Evolutionary conservation across 2,113 vertebrate species (phyloP).

Genomic region (Hypocryptadius cinnamomeus): DNA sequence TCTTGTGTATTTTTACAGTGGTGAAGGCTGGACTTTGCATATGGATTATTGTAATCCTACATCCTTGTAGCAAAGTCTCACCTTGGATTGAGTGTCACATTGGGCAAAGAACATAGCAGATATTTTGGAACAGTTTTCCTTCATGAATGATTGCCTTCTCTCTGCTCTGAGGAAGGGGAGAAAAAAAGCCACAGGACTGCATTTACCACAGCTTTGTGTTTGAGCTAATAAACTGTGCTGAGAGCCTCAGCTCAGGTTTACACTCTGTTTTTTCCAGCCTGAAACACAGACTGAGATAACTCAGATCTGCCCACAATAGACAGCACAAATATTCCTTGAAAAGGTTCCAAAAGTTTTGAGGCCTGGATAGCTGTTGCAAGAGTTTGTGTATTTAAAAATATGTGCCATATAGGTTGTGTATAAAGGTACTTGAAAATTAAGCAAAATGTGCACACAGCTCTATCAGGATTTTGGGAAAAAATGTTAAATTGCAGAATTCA

Average conservation of each 20-base stretch:
- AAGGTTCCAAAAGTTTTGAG: background rate
- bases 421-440: background rate
- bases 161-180: background rate
- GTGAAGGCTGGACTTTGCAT: background rate
- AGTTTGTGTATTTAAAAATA: background rate
- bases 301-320: background rate
- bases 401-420: background rate
- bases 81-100: background rate
- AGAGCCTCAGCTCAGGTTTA: background rate
- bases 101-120: background rate
- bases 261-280: background rate
- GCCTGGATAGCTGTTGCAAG: background rate
- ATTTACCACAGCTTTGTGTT: constrained; percentile 5
- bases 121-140: background rate
- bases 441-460: background rate
- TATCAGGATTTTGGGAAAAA: background rate
- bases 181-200: background rate
- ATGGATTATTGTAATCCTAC: background rate
- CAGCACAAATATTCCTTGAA: background rate
- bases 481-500: background rate
- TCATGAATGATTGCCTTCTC: background rate
- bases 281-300: background rate
- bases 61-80: background rate
- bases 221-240: constrained; percentile 5
- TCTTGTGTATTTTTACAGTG: background rate